Conservation (phyloP, 2,888 invertebrate species). For the Diarsia dahlii region DNA sequence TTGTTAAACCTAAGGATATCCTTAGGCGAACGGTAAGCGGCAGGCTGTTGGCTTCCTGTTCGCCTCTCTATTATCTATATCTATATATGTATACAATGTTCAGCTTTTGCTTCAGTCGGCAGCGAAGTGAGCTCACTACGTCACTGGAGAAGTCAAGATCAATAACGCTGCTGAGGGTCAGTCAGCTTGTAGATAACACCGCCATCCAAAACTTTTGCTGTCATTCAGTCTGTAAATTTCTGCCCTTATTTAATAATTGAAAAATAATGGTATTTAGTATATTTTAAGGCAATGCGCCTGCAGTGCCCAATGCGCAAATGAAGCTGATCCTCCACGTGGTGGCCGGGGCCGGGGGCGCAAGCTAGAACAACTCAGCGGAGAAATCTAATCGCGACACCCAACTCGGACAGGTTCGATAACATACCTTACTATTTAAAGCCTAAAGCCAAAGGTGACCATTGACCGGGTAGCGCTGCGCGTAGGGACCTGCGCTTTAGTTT, state of each 20-base stretch:
- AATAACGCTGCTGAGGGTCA: neutral
- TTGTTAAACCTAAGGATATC: too few species aligned
- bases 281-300: slow-evolving; percentile 1
- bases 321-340: neutral
- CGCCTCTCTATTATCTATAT: too few species aligned
- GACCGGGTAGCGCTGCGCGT: neutral
- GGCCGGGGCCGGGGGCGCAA: too few species aligned
- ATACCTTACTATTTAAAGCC: neutral
- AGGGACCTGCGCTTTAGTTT: neutral
- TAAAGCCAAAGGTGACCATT: neutral
- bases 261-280: neutral
- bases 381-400: neutral
- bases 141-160: neutral
- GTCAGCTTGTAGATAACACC: neutral
- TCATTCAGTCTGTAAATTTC: neutral
- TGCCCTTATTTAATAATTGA: neutral
- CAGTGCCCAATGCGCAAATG: neutral
- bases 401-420: slow-evolving; percentile 13
- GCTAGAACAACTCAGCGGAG: too few species aligned
- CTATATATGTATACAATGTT: too few species aligned
- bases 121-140: too few species aligned
- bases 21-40: too few species aligned
- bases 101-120: too few species aligned
- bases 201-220: neutral
- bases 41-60: too few species aligned